Percentiles rank a stretch among this genome's conserved stretches.
Evolutionary conservation across 2,888 invertebrate genomes (phyloP).

Genomic region (Oscheius sp.): DNA sequence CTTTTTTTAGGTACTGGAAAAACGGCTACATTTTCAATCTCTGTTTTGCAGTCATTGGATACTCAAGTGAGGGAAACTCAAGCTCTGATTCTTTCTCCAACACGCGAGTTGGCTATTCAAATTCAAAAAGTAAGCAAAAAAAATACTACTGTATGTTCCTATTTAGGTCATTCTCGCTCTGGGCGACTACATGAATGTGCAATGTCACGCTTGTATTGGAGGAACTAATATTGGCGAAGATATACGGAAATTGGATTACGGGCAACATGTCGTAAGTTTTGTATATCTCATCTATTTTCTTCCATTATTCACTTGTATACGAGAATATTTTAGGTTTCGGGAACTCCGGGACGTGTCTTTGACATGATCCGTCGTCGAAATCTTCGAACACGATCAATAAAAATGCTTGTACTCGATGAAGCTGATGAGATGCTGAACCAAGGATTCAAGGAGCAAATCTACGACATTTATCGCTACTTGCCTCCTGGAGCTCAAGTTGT

Average conservation of each 20-base stretch:
- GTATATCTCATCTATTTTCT: too few relatives aligned
- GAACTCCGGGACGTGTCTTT: constrained; percentile 97
- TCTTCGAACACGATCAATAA: constrained; percentile 89
- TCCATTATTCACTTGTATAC: too few relatives aligned
- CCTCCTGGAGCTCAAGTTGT: constrained; percentile 93
- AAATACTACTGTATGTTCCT: neutral
- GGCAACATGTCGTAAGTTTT: constrained; percentile 87
- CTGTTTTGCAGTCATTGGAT: constrained; percentile 92
- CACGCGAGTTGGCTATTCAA: constrained; percentile 95
- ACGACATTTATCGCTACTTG: constrained; percentile 96
- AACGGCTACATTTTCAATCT: constrained; percentile 97
- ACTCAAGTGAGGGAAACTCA: constrained; percentile 86
- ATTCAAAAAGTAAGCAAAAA: constrained; percentile 87
- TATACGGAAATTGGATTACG: constrained; percentile 96
- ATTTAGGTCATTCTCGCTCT: constrained; percentile 86
- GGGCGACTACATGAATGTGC: constrained; percentile 98
- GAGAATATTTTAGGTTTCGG: constrained; percentile 80
- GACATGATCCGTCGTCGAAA: constrained; percentile 90
- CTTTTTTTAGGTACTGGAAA: constrained; percentile 86
- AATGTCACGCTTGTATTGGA: constrained; percentile 98
- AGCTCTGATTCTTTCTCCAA: constrained; percentile 92
- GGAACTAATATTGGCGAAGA: constrained; percentile 98
- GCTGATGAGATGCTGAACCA: constrained; percentile 99
- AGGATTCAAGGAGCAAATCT: constrained; percentile 99
- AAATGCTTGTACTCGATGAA: constrained; percentile 96